phyloP scores from a whole-genome alignment of 1,140 invertebrate genomes.

The Lasaia peninsularis region DNA sequence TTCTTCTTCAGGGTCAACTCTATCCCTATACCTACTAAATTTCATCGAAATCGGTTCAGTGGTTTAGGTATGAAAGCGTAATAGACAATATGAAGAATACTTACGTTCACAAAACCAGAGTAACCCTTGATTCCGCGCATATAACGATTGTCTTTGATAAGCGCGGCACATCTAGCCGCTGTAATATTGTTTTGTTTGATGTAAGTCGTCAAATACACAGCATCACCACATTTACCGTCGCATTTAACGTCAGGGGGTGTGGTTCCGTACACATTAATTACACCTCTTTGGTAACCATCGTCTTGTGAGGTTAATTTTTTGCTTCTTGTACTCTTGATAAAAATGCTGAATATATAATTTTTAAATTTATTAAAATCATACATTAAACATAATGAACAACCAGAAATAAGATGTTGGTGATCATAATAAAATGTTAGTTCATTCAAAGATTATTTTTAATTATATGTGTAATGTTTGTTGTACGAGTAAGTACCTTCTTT shows the following conservation, averaged over 20 bases:
- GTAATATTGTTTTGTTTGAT: neutral
- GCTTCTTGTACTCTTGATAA: neutral
- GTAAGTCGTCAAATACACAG: neutral
- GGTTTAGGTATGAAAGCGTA: too few species aligned
- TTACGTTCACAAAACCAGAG: neutral
- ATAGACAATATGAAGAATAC: neutral
- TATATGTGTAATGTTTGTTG: too few species aligned
- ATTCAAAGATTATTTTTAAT: too few species aligned
- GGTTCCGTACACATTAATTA: neutral
- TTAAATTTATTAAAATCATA: too few species aligned
- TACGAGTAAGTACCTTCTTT: too few species aligned
- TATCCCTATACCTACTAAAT: too few species aligned
- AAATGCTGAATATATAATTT: too few species aligned
- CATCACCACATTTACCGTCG: neutral
- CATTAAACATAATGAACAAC: too few species aligned
- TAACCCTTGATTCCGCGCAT: neutral
- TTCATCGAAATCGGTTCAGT: too few species aligned
- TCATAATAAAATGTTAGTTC: too few species aligned
- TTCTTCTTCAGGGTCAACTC: too few species aligned
- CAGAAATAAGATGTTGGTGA: too few species aligned
- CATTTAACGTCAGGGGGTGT: neutral
- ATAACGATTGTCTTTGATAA: neutral
- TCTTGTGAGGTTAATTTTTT: neutral
- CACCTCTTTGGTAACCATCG: neutral
- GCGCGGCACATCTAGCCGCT: neutral